phyloP scores from a whole-genome alignment of 2,113 vertebrate species.

The Psittacula cyanocephala region DNA sequence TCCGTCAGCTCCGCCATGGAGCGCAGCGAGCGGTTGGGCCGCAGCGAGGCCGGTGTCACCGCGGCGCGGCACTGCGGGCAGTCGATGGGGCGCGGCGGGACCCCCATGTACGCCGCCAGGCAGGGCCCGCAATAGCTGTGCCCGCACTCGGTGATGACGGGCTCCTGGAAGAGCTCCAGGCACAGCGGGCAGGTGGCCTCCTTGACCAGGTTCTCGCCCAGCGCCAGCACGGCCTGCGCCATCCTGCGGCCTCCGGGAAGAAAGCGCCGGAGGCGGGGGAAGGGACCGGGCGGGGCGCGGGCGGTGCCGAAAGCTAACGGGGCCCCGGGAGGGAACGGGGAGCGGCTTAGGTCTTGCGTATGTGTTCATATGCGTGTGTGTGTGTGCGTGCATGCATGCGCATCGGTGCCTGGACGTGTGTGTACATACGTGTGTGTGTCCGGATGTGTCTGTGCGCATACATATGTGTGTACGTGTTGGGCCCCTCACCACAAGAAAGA shows the following conservation, averaged over 20 bases:
- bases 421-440: no score
- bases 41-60: conserved; percentile 36
- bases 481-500: background rate
- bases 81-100: background rate
- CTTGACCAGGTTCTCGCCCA: background rate
- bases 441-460: no score
- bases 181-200: conserved; percentile 37
- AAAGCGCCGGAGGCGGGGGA: background rate
- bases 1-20: background rate
- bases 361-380: background rate
- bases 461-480: background rate
- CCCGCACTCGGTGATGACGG: conserved; percentile 27
- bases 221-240: background rate
- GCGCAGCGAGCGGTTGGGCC: background rate
- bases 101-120: background rate
- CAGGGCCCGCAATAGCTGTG: conserved; percentile 23
- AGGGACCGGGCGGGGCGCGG: background rate
- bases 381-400: background rate
- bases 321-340: no score
- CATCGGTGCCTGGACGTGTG: no score
- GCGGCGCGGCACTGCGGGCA: conserved; percentile 25
- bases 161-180: background rate
- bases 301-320: background rate
- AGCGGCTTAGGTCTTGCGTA: background rate
- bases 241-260: background rate